A percentile compares a stretch with the other conserved stretches of the same genome.
Evolutionary conservation across 2,888 invertebrate genomes (phyloP).

Genomic region (Xestia rhomboidea): DNA sequence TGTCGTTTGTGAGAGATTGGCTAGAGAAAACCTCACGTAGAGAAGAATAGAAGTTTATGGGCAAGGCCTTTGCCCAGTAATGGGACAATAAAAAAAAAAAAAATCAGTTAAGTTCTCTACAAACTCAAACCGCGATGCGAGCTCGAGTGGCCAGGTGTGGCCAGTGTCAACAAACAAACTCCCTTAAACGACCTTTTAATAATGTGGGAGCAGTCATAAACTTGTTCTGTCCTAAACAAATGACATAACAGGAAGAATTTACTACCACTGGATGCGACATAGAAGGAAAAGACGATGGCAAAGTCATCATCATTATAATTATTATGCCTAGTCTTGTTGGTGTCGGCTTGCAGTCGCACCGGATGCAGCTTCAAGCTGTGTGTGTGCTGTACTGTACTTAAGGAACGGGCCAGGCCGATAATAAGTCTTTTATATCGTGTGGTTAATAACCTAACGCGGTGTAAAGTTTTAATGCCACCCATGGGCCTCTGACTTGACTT

Average conservation of each 20-base stretch:
- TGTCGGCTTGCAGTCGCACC: neutral
- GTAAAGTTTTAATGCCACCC: no score
- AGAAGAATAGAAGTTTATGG: no score
- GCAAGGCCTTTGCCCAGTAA: no score
- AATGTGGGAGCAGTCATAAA: conserved; percentile 59
- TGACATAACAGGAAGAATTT: conserved; percentile 38
- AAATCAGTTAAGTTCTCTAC: neutral
- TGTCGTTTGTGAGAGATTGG: no score
- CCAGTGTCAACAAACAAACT: conserved; percentile 56
- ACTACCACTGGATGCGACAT: conserved; percentile 28
- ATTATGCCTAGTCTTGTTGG: no score
- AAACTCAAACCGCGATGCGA: conserved; percentile 26
- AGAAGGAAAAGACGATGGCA: neutral
- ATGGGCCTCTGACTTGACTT: no score
- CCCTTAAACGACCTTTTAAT: conserved; percentile 63
- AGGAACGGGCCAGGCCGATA: no score
- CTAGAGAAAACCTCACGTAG: neutral
- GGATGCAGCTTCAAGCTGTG: no score
- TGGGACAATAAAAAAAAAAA: neutral
- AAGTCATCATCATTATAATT: neutral
- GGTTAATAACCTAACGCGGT: no score
- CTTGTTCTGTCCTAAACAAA: conserved; percentile 63
- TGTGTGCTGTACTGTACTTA: no score
- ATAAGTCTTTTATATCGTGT: no score
- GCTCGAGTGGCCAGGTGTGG: conserved; percentile 32